phyloP scores from a whole-genome alignment of 2,888 invertebrate species.

The Pyralis farinalis region DNA sequence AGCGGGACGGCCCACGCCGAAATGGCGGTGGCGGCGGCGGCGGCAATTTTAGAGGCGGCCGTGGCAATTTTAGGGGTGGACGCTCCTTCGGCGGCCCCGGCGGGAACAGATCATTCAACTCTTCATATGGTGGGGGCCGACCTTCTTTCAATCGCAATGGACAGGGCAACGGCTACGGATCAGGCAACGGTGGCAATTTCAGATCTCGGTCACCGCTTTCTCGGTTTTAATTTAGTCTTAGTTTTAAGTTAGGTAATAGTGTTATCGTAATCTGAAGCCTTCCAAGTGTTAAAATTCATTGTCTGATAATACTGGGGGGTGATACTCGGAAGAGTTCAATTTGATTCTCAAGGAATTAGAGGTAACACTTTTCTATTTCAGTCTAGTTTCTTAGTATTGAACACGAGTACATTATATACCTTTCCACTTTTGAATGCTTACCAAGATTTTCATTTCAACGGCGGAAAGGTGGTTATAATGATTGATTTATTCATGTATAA shows the following conservation, averaged over 20 bases:
- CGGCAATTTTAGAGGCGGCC: constrained; percentile 78
- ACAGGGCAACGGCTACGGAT: constrained; percentile 65
- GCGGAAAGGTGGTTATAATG: neutral
- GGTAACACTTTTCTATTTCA: constrained; percentile 40
- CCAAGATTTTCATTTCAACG: neutral
- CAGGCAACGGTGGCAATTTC: constrained; percentile 70
- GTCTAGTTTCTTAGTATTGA: too few relatives aligned
- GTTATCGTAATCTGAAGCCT: constrained; percentile 80
- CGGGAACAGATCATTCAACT: constrained; percentile 80
- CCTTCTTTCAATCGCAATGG: constrained; percentile 51
- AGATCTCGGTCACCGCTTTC: constrained; percentile 76
- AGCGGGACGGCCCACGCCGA: constrained; percentile 86
- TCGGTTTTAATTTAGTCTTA: constrained; percentile 71
- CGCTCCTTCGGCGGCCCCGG: constrained; percentile 72
- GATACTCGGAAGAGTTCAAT: constrained; percentile 68
- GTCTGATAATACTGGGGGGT: constrained; percentile 68
- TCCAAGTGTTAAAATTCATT: constrained; percentile 77
- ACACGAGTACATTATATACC: constrained; percentile 1
- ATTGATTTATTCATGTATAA: neutral
- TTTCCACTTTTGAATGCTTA: neutral
- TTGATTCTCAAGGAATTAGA: constrained; percentile 64
- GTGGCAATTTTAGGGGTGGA: constrained; percentile 72
- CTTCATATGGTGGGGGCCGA: constrained; percentile 71
- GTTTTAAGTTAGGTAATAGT: constrained; percentile 76
- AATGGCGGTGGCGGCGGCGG: constrained; percentile 82